Conservation (phyloP, 2,113 vertebrate genomes). For the Zosterops hypoxanthus region DNA sequence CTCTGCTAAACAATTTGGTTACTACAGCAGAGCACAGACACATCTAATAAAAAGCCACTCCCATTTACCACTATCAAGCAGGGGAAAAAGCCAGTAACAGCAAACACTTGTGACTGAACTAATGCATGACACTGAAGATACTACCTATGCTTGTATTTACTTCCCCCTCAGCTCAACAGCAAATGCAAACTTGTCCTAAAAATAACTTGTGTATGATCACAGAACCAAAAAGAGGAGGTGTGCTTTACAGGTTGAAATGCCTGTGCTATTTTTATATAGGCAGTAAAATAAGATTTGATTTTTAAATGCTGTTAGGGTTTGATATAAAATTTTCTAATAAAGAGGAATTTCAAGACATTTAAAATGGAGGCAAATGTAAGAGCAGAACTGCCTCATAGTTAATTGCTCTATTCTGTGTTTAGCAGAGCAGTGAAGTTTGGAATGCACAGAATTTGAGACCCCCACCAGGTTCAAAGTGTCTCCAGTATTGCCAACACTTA, state of each 20-base stretch:
- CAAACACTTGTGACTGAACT: background rate
- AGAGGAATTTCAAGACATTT: background rate
- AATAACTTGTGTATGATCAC: background rate
- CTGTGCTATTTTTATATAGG: background rate
- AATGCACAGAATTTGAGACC: background rate
- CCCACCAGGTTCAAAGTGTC: background rate
- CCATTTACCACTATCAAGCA: background rate
- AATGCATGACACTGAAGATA: background rate
- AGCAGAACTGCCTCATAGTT: background rate
- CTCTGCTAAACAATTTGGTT: background rate
- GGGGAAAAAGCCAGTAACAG: background rate
- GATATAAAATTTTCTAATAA: background rate
- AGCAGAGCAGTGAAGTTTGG: background rate
- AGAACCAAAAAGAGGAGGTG: background rate
- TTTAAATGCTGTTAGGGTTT: background rate
- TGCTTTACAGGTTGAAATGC: background rate
- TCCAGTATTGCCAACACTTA: background rate
- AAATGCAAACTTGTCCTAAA: background rate
- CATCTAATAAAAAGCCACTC: background rate
- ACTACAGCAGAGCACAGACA: background rate
- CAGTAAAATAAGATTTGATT: background rate
- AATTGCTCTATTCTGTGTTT: background rate
- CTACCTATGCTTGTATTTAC: rapidly evolving
- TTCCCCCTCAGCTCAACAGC: background rate
- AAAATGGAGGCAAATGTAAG: background rate